Base-by-base conservation (phyloP, 1,140 invertebrate species). In the Nebria ingens region DNA sequence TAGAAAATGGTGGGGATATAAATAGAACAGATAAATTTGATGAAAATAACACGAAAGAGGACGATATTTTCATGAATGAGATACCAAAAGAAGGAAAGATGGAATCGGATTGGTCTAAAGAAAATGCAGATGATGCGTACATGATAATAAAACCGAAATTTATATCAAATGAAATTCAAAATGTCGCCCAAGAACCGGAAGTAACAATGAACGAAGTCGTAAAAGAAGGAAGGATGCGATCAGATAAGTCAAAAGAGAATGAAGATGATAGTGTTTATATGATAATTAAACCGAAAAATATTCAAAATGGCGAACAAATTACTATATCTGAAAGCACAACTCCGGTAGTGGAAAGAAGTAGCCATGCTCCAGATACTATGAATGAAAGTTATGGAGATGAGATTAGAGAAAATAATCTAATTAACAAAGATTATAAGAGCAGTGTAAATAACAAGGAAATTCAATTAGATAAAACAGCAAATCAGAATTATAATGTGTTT, bases 231-330 rank as follows among this genome's bases (percentile, higher is more conserved):
- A n/a, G n/a, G n/a, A n/a, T n/a, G n/a, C n/a, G n/a, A n/a, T 34
- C 9, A 64, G 19, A n/a, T 17, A 52, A 52, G 23, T 19, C 11
- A 52, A 20, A 49, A 52, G 21, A 21, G 15, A 52, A 23, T 49
- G 21, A 52, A 52, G 19, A 50, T 50, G 45, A 50, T 2, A 50
- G 19, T 17, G 12, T 19, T 2, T 11, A 50, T 2, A 19, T 50
- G 12, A 49, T 19, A 1, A 49, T 19, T 49, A 49, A 49, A 19
- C 13, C 45, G 19, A n/a, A n/a, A n/a, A n/a, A 34, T n/a, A 34
- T 34, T 34, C 25, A 34, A 34, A 34, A 34, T 34, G n/a, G n/a
- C n/a, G n/a, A 34, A 34, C 25, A 9, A 34, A 34, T 34, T 34
- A 6, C 25, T 6, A 34, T 34, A 34, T 34, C 25, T 34, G 25